Evolutionary conservation across 2,888 invertebrate genomes (phyloP).

Genomic region (Osedax fenrisi): DNA sequence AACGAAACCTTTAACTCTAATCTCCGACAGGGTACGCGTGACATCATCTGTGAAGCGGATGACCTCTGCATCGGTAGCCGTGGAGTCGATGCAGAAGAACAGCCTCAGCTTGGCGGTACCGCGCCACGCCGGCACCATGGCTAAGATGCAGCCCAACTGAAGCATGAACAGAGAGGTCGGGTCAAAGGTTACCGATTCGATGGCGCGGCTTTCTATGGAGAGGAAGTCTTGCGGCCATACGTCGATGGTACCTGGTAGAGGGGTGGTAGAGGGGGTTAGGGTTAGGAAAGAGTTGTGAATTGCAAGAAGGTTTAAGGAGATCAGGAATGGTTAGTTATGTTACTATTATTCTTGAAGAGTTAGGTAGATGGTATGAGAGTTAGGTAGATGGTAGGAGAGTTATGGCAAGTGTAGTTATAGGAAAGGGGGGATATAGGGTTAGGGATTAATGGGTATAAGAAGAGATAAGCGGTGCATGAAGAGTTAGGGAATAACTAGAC

Average conservation of each 20-base stretch:
- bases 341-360: too few relatives aligned
- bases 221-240: conserved; percentile 94
- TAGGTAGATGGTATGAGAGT: conserved; percentile 16
- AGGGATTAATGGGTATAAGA: too few relatives aligned
- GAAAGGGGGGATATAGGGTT: too few relatives aligned
- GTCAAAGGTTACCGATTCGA: conserved; percentile 57
- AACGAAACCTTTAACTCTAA: neutral
- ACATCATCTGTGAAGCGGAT: neutral
- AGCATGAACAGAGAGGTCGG: conserved; percentile 86
- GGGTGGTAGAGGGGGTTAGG: neutral
- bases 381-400: too few relatives aligned
- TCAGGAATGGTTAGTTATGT: neutral
- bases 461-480: too few relatives aligned
- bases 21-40: neutral
- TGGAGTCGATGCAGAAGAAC: conserved; percentile 59
- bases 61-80: conserved; percentile 33
- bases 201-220: conserved; percentile 38
- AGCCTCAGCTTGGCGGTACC: conserved; percentile 67
- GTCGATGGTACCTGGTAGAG: conserved; percentile 62
- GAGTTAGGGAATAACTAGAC: too few relatives aligned
- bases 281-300: neutral
- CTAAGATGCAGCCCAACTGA: conserved; percentile 85
- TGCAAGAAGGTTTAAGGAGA: neutral
- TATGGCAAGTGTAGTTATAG: too few relatives aligned
- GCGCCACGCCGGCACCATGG: conserved; percentile 62